Conservation (phyloP, 2,888 invertebrate species). For the Archips crataeganus region DNA sequence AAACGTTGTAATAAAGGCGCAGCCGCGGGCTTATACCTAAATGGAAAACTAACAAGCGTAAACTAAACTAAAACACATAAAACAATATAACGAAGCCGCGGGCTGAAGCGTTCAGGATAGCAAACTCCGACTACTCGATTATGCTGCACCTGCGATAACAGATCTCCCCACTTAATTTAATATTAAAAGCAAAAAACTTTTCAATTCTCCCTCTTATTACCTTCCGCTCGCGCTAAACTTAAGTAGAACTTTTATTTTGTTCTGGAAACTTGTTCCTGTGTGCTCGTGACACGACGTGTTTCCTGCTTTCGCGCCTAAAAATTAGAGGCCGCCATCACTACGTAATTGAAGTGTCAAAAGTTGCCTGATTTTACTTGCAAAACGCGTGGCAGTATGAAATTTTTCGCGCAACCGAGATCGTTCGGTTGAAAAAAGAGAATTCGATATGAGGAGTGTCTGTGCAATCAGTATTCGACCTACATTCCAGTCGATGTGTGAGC, state of each 20-base stretch:
- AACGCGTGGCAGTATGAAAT: slow-evolving; percentile 82
- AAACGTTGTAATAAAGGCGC: slow-evolving; percentile 67
- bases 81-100: slow-evolving; percentile 61
- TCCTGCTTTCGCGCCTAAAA: slow-evolving; percentile 65
- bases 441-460: slow-evolving; percentile 79
- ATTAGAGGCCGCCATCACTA: slow-evolving; percentile 79
- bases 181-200: slow-evolving; percentile 74
- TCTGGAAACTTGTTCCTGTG: slow-evolving; percentile 72
- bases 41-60: slow-evolving; percentile 75
- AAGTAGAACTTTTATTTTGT: slow-evolving; percentile 71
- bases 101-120: slow-evolving; percentile 45
- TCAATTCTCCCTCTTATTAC: slow-evolving; percentile 73
- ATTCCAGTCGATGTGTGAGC: slow-evolving; percentile 71
- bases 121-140: slow-evolving; percentile 53
- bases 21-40: slow-evolving; percentile 63
- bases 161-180: slow-evolving; percentile 63
- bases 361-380: slow-evolving; percentile 86
- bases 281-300: slow-evolving; percentile 77
- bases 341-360: slow-evolving; percentile 86
- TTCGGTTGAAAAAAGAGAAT: slow-evolving; percentile 80
- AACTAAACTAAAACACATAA: slow-evolving; percentile 73
- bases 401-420: slow-evolving; percentile 79
- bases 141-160: slow-evolving; percentile 62
- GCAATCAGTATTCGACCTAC: slow-evolving; percentile 83
- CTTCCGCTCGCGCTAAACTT: slow-evolving; percentile 62